Conservation (phyloP, 1,140 invertebrate genomes). For the Rhopalosiphum maidis region DNA sequence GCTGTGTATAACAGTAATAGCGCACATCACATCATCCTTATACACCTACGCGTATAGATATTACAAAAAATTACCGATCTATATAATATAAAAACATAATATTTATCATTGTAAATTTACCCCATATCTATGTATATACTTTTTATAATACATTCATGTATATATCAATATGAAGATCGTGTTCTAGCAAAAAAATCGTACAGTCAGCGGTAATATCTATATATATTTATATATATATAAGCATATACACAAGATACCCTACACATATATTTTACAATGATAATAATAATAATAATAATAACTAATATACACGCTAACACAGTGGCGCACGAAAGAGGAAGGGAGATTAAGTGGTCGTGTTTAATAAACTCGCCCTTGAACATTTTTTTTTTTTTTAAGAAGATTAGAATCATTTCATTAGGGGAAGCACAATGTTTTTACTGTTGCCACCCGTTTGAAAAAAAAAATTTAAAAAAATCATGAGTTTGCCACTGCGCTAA, state of each 20-base stretch:
- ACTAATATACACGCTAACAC: slow-evolving; percentile 9
- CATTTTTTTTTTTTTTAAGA: not conserved
- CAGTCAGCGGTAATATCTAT: not conserved
- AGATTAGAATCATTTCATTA: not conserved
- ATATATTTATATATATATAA: too few relatives aligned
- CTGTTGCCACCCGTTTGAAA: not conserved
- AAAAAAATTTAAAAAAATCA: not conserved
- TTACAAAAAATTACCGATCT: not conserved
- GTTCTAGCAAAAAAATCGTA: not conserved
- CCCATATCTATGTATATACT: not conserved
- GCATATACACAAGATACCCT: not conserved
- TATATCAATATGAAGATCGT: not conserved
- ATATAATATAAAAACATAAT: not conserved
- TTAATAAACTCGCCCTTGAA: not conserved
- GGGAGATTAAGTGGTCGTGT: not conserved
- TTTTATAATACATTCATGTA: not conserved
- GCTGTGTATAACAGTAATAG: not conserved
- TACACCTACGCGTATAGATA: not conserved
- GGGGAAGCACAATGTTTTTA: not conserved
- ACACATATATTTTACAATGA: not conserved
- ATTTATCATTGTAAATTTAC: slow-evolving; percentile 4
- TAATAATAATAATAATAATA: not conserved
- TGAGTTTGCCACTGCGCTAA: not conserved
- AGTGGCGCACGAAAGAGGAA: not conserved
- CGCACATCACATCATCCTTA: not conserved